A percentile compares a stretch with the other conserved stretches of the same genome.
These are phyloP conservation scores for Brenthis daphne DNA, from an alignment of 2,888 invertebrate genomes.

Conservation along the genomic window DNA sequence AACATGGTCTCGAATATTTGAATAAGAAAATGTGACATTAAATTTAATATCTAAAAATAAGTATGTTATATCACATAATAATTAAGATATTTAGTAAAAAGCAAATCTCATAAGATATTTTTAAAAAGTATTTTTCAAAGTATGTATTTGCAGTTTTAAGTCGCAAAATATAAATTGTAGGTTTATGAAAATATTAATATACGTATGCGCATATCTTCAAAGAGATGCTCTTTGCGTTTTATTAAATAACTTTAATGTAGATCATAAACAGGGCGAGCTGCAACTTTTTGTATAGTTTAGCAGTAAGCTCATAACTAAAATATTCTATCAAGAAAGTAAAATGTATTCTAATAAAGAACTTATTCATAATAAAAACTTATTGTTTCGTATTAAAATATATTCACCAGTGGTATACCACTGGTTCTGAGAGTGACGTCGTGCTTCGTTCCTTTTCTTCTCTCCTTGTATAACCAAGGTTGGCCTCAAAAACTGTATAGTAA, in stretches of 20 bases:
- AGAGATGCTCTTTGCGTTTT: constrained; percentile 39
- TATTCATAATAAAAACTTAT: not conserved
- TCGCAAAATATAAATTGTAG: constrained; percentile 16
- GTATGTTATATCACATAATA: not conserved
- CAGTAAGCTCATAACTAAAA: constrained; percentile 25
- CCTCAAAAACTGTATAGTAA: no score
- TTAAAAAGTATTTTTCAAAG: constrained; percentile 2
- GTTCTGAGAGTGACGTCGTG: no score
- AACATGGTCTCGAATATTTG: no score
- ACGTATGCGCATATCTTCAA: constrained; percentile 33
- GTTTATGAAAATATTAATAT: constrained; percentile 31
- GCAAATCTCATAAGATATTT: not conserved
- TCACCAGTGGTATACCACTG: no score
- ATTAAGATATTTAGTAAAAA: constrained; percentile 5
- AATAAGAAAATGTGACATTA: not conserved
- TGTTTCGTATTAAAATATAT: constrained; percentile 1
- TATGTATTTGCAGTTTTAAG: constrained; percentile 27
- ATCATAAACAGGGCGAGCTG: constrained; percentile 40
- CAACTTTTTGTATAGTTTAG: constrained; percentile 39
- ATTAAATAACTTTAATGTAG: constrained; percentile 41
- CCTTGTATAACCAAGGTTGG: no score
- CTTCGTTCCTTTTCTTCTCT: no score
- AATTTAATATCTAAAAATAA: not conserved
- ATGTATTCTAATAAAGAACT: not conserved
- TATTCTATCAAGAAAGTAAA: not conserved